Evolutionary conservation across 2,888 invertebrate genomes (phyloP).

Genomic region (Pherbina coryleti): DNA sequence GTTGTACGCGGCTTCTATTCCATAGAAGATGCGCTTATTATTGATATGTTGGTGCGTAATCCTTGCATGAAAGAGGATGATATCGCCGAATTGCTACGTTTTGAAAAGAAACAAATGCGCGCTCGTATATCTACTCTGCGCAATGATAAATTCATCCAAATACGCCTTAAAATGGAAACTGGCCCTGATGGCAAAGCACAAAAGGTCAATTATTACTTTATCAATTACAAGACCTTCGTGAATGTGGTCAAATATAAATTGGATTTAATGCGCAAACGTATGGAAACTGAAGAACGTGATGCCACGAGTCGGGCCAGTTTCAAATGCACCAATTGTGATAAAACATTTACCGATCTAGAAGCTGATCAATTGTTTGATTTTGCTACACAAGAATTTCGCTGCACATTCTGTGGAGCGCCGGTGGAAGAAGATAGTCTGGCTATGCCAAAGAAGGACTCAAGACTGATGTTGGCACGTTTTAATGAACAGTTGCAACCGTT

Average conservation of each 20-base stretch:
- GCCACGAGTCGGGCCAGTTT: constrained; percentile 96
- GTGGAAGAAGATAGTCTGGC: constrained; percentile 96
- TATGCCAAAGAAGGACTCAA: constrained; percentile 91
- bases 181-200: constrained; percentile 93
- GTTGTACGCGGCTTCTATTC: constrained; percentile 95
- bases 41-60: constrained; percentile 95
- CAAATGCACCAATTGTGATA: constrained; percentile 90
- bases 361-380: constrained; percentile 91
- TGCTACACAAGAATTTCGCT: constrained; percentile 86
- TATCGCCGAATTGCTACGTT: constrained; percentile 89
- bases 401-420: constrained; percentile 89
- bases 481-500: constrained; percentile 94
- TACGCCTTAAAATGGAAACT: constrained; percentile 94
- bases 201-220: constrained; percentile 97
- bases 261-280: constrained; percentile 93
- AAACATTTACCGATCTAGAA: constrained; percentile 96
- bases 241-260: constrained; percentile 98
- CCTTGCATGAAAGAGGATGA: constrained; percentile 93
- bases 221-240: constrained; percentile 96
- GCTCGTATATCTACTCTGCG: constrained; percentile 87
- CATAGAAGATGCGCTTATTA: constrained; percentile 92
- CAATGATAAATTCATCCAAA: constrained; percentile 94
- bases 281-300: constrained; percentile 96
- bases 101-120: constrained; percentile 93
- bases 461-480: constrained; percentile 89